Percentiles rank a stretch among this genome's conserved stretches.
These are phyloP conservation scores for Orthochromis indermauri DNA, from an alignment of 2,113 vertebrate species.

Conservation along the genomic window DNA sequence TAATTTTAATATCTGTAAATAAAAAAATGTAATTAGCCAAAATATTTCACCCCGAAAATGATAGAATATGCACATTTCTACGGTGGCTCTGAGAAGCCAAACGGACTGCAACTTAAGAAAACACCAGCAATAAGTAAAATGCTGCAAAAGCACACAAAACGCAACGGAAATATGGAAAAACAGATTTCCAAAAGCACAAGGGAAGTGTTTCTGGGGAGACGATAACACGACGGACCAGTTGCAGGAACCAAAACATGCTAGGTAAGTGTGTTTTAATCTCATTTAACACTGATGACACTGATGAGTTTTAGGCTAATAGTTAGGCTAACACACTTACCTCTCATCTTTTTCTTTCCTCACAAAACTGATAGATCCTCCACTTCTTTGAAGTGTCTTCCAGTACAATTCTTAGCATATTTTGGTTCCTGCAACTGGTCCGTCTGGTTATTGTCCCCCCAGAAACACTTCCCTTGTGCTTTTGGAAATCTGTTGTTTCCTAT, in stretches of 20 bases:
- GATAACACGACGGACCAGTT: accelerated
- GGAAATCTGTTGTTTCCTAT: not conserved
- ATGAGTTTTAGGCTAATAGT: not conserved
- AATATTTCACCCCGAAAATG: not conserved
- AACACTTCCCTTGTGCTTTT: not conserved
- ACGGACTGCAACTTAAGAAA: accelerated
- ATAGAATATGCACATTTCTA: not conserved
- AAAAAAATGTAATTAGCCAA: accelerated
- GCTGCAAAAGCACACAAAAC: not conserved
- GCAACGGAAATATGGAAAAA: accelerated
- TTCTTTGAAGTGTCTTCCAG: not conserved
- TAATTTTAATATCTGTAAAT: not conserved
- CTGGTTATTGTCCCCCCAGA: not conserved
- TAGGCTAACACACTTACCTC: not conserved
- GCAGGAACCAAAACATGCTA: not conserved
- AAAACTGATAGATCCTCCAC: not conserved
- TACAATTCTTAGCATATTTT: not conserved
- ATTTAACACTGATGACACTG: not conserved
- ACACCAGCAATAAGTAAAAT: not conserved
- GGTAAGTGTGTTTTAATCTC: accelerated
- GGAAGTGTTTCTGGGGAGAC: not conserved
- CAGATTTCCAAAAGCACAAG: not conserved
- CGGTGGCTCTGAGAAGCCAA: accelerated
- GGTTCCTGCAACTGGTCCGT: not conserved
- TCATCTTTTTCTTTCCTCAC: not conserved